Evolutionary conservation across 2,888 invertebrate genomes (phyloP).

Genomic region (Rapana venosa): DNA sequence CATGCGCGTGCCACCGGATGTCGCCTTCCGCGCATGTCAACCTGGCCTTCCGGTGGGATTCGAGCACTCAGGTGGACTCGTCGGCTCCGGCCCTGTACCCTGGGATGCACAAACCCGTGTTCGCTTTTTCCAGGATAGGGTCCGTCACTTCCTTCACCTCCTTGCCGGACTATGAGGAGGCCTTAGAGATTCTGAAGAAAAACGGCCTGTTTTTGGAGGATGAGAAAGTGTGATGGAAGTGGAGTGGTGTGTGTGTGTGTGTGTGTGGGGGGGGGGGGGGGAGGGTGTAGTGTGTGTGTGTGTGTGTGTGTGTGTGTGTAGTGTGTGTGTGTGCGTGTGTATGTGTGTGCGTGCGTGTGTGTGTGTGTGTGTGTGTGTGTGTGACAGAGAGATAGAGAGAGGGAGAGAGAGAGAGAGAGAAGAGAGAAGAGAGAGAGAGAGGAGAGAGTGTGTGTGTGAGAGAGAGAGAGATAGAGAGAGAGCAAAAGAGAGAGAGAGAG

Average conservation of each 20-base stretch:
- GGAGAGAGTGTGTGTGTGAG: background rate
- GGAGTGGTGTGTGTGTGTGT: background rate
- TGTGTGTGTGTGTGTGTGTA: constrained; percentile 13
- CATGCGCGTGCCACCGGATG: constrained; percentile 27
- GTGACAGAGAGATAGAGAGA: background rate
- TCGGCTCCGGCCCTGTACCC: constrained; percentile 4
- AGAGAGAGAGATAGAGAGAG: background rate
- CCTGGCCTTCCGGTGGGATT: constrained; percentile 25
- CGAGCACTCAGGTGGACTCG: background rate
- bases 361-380: background rate
- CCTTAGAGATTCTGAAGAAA: constrained; percentile 34
- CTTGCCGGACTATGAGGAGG: constrained; percentile 37
- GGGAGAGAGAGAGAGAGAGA: too few relatives aligned
- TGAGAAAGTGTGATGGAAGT: background rate
- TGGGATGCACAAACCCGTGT: constrained; percentile 42
- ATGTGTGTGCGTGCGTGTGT: background rate
- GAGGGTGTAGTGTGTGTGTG: background rate
- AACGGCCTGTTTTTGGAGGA: background rate
- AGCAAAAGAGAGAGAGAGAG: too few relatives aligned
- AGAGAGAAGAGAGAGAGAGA: too few relatives aligned
- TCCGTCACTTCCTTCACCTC: constrained; percentile 29
- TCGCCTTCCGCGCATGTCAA: background rate
- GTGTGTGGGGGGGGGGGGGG: background rate
- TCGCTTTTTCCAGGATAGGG: background rate
- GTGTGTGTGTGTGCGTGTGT: constrained; percentile 10